Base-by-base conservation (phyloP, 1,140 invertebrate species). In the Mycetomoellerius zeteki region DNA sequence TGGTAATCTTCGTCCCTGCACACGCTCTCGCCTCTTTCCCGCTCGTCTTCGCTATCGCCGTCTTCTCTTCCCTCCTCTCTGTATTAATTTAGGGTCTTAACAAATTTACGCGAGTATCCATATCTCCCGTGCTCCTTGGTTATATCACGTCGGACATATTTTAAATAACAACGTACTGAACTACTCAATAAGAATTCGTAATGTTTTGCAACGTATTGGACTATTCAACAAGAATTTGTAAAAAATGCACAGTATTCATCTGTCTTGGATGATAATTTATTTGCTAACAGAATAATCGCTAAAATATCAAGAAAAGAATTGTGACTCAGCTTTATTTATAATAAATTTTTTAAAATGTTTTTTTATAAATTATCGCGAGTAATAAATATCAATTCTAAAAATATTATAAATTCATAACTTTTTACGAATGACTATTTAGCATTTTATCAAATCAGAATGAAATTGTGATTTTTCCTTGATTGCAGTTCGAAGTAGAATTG, bases 31-130 rank as follows among this genome's bases (percentile, higher is more conserved):
- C 81, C 88, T 69, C 65, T 88, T 88, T 89, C 76, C 64, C 43
- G n/a, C 8, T 50, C 8, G 16, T 43, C 47, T 12, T 75, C 5
- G n/a, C 12, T 54, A 4, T 37, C 19, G n/a, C 8, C 14, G 4
- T 21, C 62, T 91, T 82, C 85, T 93, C 91, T 90, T 93, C 91
- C 88, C 87, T 90, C 85, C 52, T 72, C 8, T n/a, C 37, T n/a
- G 14, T 75, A 73, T 73, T 60, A 84, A 84, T 82, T 82, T 60
- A 60, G 4, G 16, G 24, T 75, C 43, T 47, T 60, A 50, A 75
- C 27, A 75, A 84, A 84, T 73, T 84, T 27, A 6, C 2, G 37
- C 33, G 1, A 60, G 62, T 50, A 60, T 60, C 27, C 27, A 2
- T 69, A 81, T 69, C 62, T 27, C 62, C 2, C n/a, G 16, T 16